Conservation (phyloP, 1,140 invertebrate species). For the Trigoniulus corallinus region DNA sequence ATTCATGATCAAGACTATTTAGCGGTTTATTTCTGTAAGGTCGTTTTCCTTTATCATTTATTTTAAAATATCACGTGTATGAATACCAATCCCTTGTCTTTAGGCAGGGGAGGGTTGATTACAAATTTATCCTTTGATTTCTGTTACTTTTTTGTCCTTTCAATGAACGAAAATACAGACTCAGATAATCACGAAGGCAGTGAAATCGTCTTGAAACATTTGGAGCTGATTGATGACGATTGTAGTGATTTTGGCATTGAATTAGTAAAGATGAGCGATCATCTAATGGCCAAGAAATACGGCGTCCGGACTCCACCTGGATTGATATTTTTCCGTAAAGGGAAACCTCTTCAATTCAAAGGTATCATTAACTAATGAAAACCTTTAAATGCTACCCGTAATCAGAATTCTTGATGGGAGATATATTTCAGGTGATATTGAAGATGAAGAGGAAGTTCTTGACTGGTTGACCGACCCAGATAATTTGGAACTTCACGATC, state of each 20-base stretch:
- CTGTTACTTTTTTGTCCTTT: no score
- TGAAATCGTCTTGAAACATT: constrained; percentile 46
- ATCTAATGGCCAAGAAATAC: constrained; percentile 86
- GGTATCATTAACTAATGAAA: constrained; percentile 29
- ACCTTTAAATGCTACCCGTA: background rate
- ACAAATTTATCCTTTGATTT: background rate
- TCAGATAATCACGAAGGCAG: constrained; percentile 43
- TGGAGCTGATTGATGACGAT: constrained; percentile 83
- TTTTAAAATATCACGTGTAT: background rate
- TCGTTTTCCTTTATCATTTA: constrained; percentile 16
- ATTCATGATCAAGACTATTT: constrained; percentile 83
- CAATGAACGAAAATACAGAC: constrained; percentile 35
- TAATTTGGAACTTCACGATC: constrained; percentile 85
- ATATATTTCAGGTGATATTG: constrained; percentile 44
- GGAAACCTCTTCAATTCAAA: constrained; percentile 77
- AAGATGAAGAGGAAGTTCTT: constrained; percentile 81
- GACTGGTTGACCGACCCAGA: constrained; percentile 87
- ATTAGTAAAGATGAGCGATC: constrained; percentile 74
- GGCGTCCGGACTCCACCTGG: constrained; percentile 75
- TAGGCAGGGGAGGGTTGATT: background rate
- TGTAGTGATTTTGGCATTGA: constrained; percentile 80
- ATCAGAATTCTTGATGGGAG: background rate
- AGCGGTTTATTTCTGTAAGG: constrained; percentile 85
- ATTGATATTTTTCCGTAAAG: constrained; percentile 78
- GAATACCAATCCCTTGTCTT: no score